Evolutionary conservation across 2,113 vertebrate genomes (phyloP), one percentile per base, ranked within the genome.

Genomic region (Chamaea fasciata): DNA sequence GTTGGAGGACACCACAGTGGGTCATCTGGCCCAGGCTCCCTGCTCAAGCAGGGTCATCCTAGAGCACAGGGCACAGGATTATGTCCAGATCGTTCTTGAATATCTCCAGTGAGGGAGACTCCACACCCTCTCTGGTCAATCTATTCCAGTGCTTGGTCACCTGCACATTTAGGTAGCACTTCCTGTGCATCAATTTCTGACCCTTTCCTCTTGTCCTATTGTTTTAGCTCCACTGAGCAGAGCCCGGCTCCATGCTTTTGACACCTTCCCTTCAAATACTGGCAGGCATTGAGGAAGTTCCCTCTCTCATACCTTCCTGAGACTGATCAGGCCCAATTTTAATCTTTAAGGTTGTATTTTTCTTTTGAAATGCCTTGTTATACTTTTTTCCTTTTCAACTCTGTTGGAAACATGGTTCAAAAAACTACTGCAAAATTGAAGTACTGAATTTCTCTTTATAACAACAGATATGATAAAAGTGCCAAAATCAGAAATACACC

Each of bases 391-490:
- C 19, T 73, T 92, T 89, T 85, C 49, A 57, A 26, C 39, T 90
- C 57, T 10, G 33, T 71, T 85, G 42, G 84, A 90, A 90, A 67
- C 19, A 31, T 21, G 7, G 57, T 80, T 52, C 46, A 89, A 92
- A 82, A 81, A 81, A 59, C 23, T 75, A 47, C 30, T 63, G 41
- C 19, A 82, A 68, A 87, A 44, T 16, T 56, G 76, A 87, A 94
- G 27, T 42, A 89, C 22, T 56, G 76, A 91, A 47, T 79, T 92
- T 82, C 70, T 94, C 46, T 62, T 85, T 15, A 23, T 63, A 91
- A 69, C 30, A 83, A 91, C 19, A 76, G 20, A 19, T 62, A 87
- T 9, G 4, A 76, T 42, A 74, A 60, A 94, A 83, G 30, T 80
- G 18, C 7, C 49, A 81, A 84, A 89, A 87, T 80, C 59, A 86